Evolutionary conservation across 23 tunicate species (phyloP), one percentile per base, ranked within the genome.

Genomic region (Botrylloides violaceus): DNA sequence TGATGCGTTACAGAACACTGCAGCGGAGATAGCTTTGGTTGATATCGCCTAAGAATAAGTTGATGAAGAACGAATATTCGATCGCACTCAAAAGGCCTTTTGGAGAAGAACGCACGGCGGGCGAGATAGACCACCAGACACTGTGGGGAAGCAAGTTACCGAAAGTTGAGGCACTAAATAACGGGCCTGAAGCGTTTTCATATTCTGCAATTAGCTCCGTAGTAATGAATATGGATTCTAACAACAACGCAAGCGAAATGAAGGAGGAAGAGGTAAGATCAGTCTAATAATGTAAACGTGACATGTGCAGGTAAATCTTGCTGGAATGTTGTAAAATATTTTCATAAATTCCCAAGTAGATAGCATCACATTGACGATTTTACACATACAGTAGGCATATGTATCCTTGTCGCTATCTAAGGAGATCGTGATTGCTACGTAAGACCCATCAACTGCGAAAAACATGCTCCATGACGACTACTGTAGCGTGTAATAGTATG

Each of bases 181-280:
- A 43, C 47, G 1, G 74, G 56, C 74, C 58, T 20, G 74, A 68
- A 24, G 27, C 58, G 29, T 37, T 68, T 36, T 4, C 74, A 27
- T 35, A 4, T 38, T 23, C 56, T 37, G 21, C 25, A 37, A 43
- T 26, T 9, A 68, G 37, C 30, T 20, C 36, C 12, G 34, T 25
- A 0, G 76, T 18, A 37, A 82, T 82, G 88, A 82, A 82, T 43
- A 39, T 71, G 49, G 88, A 82, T 56, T 61, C 81, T 2, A 83
- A 77, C 63, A 83, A 83, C 55, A 77, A 83, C 38, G 24, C 56
- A 9, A 66, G 61, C 18, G 88, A 59, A 29, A 32, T 58, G 38
- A 83, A 83, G 50, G 90, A 83, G 55, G 90, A 83, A 61, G 90
- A 83, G 90, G 90, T 83, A 71, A 7, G 79, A 20, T 57, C n/a